A percentile compares a stretch with the other conserved stretches of the same genome.
phyloP scores from a whole-genome alignment of 2,797 vertebrate species.

The Ptychobarbus kaznakovi region DNA sequence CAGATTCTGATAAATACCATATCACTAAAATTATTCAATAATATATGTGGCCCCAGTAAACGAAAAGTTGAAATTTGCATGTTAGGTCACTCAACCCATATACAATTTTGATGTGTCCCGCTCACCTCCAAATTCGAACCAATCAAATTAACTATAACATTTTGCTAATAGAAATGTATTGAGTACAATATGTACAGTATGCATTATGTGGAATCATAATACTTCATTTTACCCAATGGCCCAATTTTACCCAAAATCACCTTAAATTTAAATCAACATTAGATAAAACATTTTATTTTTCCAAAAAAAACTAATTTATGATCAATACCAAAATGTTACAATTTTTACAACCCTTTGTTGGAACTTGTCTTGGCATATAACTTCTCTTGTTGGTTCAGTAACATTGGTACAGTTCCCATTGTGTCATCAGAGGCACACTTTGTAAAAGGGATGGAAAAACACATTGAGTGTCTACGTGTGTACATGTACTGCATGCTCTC shows the following conservation, averaged over 20 bases:
- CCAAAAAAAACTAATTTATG: background rate
- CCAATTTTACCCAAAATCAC: background rate
- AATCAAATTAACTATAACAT: background rate
- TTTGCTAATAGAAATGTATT: background rate
- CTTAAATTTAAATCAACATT: background rate
- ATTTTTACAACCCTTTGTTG: background rate
- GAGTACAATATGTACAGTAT: no score
- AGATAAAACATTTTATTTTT: background rate
- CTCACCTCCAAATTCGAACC: background rate
- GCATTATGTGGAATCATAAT: background rate
- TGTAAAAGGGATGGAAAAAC: conserved; percentile 29
- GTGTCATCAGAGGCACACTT: conserved; percentile 53
- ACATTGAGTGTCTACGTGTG: background rate
- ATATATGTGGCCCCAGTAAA: background rate
- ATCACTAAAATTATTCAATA: background rate
- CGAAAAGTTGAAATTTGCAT: background rate
- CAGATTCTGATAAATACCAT: background rate
- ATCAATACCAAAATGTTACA: background rate
- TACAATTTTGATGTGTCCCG: background rate
- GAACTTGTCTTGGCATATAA: conserved; percentile 8
- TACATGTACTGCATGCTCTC: conserved; percentile 15
- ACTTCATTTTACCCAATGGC: background rate
- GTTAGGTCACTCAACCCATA: background rate
- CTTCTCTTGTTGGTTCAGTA: conserved; percentile 40
- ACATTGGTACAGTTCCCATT: conserved; percentile 48